These are phyloP conservation scores for Ophion obscuratus DNA, from an alignment of 2,888 invertebrate genomes.

Conservation along the genomic window DNA sequence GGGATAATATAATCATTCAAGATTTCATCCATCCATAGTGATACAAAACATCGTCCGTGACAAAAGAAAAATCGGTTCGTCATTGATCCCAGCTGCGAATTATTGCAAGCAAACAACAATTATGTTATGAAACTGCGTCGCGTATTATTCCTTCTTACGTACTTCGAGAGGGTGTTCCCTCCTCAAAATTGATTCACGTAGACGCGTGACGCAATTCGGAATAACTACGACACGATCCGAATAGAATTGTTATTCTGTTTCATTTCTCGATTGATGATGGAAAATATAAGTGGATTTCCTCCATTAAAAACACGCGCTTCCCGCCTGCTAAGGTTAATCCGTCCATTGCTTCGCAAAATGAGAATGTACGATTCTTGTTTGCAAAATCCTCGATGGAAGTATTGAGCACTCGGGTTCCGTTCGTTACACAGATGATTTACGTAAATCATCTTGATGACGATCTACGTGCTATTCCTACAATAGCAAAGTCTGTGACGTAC, in stretches of 20 bases:
- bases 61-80: not conserved
- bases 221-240: conserved; percentile 6
- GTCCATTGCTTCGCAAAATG: not conserved
- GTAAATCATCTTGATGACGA: conserved; percentile 18
- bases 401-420: conserved; percentile 4
- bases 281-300: not conserved
- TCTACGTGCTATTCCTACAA: not conserved
- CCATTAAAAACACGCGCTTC: not conserved
- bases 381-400: conserved; percentile 11
- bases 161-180: not conserved
- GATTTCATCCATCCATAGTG: too few species aligned
- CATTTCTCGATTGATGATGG: conserved; percentile 4
- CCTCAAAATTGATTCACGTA: not conserved
- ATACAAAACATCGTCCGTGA: too few species aligned
- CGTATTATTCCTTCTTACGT: not conserved
- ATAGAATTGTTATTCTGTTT: conserved; percentile 29
- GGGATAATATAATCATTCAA: too few species aligned
- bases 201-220: not conserved
- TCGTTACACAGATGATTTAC: not conserved
- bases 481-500: conserved; percentile 23
- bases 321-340: not conserved
- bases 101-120: conserved; percentile 7
- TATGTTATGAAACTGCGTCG: not conserved
- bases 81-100: not conserved
- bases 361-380: not conserved